Conservation (phyloP, 2,797 vertebrate genomes). For the Alcedo quadribrachys region DNA sequence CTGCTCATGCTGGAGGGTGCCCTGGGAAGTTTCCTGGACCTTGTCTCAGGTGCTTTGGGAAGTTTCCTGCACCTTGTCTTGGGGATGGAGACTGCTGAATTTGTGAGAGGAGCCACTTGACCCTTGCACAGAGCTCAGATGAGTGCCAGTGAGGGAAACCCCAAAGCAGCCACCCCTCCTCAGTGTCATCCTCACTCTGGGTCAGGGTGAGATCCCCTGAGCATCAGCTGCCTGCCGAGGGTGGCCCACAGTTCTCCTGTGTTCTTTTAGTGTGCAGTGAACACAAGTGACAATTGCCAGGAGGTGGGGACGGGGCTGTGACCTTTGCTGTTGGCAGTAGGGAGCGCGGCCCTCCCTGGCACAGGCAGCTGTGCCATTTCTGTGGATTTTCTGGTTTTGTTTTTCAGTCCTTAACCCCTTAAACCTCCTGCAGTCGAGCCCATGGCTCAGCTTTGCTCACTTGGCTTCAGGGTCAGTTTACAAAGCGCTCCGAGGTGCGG, state of each 20-base stretch:
- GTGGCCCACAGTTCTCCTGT: rapidly evolving
- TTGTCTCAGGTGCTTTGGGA: not conserved
- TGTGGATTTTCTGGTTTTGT: not conserved
- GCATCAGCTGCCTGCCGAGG: not conserved
- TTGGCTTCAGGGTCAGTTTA: not conserved
- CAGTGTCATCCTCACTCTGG: rapidly evolving
- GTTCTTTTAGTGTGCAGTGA: rapidly evolving
- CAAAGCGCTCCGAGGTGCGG: rapidly evolving
- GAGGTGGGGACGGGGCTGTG: not conserved
- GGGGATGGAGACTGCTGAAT: not conserved
- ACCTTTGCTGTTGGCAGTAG: rapidly evolving
- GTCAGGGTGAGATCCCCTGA: rapidly evolving
- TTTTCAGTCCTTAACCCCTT: not conserved
- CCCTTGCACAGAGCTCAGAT: not conserved
- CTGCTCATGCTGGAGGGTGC: not conserved
- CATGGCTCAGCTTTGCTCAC: rapidly evolving
- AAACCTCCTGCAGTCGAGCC: not conserved
- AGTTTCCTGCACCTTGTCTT: rapidly evolving
- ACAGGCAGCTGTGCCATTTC: not conserved
- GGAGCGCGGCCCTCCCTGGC: rapidly evolving
- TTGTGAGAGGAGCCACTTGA: not conserved
- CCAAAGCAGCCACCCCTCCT: not conserved
- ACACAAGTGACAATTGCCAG: rapidly evolving
- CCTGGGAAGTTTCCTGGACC: too few species aligned
- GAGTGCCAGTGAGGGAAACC: not conserved